Evolutionary conservation across 2,113 vertebrate genomes (phyloP).

Genomic region (Cepphus grylle): DNA sequence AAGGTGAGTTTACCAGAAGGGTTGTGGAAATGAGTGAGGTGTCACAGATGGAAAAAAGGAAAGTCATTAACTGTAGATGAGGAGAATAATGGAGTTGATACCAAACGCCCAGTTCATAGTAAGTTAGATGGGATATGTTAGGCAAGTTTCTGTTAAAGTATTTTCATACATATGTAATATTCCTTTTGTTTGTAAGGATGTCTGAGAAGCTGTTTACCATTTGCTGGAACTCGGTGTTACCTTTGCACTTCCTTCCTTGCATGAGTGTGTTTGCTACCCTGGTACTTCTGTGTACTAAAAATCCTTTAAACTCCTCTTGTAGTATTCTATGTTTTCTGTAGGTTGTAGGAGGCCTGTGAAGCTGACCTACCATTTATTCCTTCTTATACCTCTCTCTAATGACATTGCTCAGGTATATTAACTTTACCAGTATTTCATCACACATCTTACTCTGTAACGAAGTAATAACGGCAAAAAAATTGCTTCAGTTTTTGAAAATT

Average conservation of each 20-base stretch:
- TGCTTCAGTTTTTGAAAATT: background rate
- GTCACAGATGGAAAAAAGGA: background rate
- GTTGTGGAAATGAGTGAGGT: background rate
- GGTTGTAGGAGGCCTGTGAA: background rate
- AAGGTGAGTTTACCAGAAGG: background rate
- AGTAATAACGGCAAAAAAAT: background rate
- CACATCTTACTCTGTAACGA: accelerated
- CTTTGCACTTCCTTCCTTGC: background rate
- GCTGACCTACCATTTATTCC: background rate
- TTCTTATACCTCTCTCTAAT: background rate
- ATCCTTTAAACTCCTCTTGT: background rate
- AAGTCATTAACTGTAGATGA: background rate
- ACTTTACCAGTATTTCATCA: background rate
- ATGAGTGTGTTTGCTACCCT: background rate
- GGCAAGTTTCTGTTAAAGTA: background rate
- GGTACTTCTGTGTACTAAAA: background rate
- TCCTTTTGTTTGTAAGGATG: background rate
- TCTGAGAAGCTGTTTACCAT: background rate
- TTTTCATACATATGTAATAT: accelerated
- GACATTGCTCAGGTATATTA: background rate
- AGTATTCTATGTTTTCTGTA: background rate
- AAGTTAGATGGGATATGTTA: background rate
- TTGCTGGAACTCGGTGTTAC: background rate
- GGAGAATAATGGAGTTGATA: background rate
- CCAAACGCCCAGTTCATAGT: background rate